Base-by-base conservation (phyloP, 2,888 invertebrate genomes). In the Hypolimnas misippus region DNA sequence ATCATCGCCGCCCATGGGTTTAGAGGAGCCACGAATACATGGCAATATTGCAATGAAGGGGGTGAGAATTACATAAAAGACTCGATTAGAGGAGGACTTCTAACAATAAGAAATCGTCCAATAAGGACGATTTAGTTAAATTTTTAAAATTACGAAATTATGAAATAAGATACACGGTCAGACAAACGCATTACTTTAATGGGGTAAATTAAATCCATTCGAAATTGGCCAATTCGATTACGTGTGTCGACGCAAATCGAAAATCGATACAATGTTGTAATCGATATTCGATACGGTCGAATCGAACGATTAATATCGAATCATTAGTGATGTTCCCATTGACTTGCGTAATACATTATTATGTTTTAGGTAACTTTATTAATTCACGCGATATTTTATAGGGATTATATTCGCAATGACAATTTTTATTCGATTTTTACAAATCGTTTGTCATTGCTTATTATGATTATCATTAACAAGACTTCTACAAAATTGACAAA, bases 191-290 rank as follows among this genome's bases (percentile, higher is more conserved):
- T 57, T 44, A 7, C 58, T 42, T 46, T 33, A 50, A 31, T 31
- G 25, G 14, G 46, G 57, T 12, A 35, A 58, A 57, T 54, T 62
- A 67, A 67, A 50, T 50, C 46, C 55, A 76, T 70, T 73, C 68
- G 61, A 73, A 74, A 61, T 67, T 67, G 61, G 49, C 51, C 61
- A 67, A 67, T 49, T 50, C 57, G 50, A 64, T 69, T 74, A 77
- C 73, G 71, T 74, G 71, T 74, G 69, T 75, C 70, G 72, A 75
- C 73, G 68, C 70, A 69, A 75, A 73, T 75, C 62, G 72, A 68
- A 73, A 77, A 78, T 76, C 71, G 72, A 74, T 74, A 46, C 12
- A 71, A 49, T 67, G 70, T 70, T 76, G 80, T 73, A 68, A 66
- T 29, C 14, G 55, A 51, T 60, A 42, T 40, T 29, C 19, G 58